Evolutionary conservation across 2,888 invertebrate species (phyloP).

Genomic region (Eumerus sabulonum): DNA sequence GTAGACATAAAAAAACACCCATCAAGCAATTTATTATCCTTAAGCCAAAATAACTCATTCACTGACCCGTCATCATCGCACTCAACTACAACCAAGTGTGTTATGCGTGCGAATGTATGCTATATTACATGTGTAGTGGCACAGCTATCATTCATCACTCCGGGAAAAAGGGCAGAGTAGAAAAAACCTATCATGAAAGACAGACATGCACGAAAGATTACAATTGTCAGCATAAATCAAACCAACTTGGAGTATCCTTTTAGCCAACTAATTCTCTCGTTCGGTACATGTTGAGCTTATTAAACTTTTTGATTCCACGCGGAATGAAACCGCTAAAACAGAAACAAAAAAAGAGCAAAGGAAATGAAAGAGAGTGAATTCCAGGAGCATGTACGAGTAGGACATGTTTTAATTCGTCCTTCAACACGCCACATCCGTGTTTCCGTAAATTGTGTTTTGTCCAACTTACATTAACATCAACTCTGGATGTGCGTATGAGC

Average conservation of each 20-base stretch:
- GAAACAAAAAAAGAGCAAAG: not conserved
- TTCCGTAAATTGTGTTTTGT: conserved; percentile 1
- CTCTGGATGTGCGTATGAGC: not conserved
- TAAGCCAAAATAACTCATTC: conserved; percentile 65
- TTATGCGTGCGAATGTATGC: too few species aligned
- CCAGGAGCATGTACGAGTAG: conserved; percentile 5
- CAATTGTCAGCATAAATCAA: conserved; percentile 66
- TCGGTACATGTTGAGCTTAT: conserved; percentile 23
- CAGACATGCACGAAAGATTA: conserved; percentile 47
- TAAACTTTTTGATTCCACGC: conserved; percentile 46
- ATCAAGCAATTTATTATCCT: conserved; percentile 62
- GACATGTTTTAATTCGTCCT: conserved; percentile 4
- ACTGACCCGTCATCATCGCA: conserved; percentile 37
- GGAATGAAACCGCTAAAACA: not conserved
- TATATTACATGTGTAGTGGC: too few species aligned
- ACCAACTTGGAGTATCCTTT: conserved; percentile 54
- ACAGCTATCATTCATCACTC: conserved; percentile 58
- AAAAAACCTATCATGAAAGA: conserved; percentile 1
- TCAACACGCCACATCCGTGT: not conserved
- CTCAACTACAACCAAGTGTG: conserved; percentile 18
- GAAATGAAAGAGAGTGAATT: not conserved
- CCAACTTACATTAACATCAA: conserved; percentile 19
- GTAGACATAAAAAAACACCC: conserved; percentile 44
- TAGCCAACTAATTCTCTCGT: conserved; percentile 44
- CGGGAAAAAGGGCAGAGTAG: not conserved